These are phyloP conservation scores for Acrocephalus scirpaceus DNA, from an alignment of 2,797 vertebrate genomes.

Conservation along the genomic window DNA sequence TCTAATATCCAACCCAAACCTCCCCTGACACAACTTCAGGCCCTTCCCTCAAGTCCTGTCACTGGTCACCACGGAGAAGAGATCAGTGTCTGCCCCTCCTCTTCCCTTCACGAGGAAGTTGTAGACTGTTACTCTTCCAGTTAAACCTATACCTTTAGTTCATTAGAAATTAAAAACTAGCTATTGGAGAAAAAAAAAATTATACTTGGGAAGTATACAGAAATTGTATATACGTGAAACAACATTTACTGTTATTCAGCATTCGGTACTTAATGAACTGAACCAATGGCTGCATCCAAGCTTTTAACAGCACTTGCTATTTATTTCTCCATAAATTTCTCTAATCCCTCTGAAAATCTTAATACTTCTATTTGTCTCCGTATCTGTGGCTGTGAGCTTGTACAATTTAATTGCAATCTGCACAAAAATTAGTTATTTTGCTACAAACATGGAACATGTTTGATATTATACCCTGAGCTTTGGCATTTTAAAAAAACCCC, in stretches of 20 bases:
- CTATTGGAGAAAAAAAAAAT: neutral
- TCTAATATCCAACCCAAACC: neutral
- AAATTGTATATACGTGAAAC: neutral
- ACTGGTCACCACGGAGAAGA: neutral
- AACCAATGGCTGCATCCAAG: neutral
- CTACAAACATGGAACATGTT: neutral
- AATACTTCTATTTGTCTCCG: neutral
- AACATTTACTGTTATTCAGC: neutral
- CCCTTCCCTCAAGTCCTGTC: neutral
- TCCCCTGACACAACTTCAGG: no score
- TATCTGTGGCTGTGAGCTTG: neutral
- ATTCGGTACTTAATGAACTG: neutral
- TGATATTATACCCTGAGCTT: neutral
- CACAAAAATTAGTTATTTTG: neutral
- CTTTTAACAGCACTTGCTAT: neutral
- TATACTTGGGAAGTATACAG: neutral
- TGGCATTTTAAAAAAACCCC: neutral
- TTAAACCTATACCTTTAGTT: neutral
- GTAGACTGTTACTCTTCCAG: neutral
- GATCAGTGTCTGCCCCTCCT: neutral
- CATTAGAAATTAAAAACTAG: neutral
- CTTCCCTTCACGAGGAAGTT: neutral
- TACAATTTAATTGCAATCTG: neutral
- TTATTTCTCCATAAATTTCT: neutral
- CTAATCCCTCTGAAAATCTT: neutral